Conservation (phyloP, 2,888 invertebrate species). For the Stramonita haemastoma region DNA sequence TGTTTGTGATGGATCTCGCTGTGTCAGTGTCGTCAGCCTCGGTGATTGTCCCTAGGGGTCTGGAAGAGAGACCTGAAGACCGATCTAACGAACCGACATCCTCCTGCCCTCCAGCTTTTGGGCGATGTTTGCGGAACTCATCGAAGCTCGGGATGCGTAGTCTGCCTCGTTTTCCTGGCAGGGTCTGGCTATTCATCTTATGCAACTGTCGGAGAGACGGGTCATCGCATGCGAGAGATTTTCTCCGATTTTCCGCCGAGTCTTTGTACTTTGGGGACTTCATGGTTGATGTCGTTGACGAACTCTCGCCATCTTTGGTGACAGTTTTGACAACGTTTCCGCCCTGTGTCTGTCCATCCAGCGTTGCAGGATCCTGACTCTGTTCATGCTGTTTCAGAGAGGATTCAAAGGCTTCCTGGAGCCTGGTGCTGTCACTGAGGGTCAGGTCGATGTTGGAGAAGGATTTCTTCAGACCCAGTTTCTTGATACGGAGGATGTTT, state of each 20-base stretch:
- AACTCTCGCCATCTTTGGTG: background rate
- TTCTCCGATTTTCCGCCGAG: background rate
- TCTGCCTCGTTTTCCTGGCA: slow-evolving; percentile 40
- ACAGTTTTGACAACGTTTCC: background rate
- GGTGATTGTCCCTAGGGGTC: slow-evolving; percentile 31
- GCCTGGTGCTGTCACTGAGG: slow-evolving; percentile 40
- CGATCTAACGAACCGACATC: background rate
- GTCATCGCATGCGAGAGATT: slow-evolving; percentile 17
- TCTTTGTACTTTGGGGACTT: background rate
- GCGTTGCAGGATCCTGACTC: background rate
- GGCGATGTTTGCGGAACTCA: slow-evolving; percentile 51
- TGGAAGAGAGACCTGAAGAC: too few species aligned
- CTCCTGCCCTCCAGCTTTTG: background rate
- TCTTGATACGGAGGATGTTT: slow-evolving; percentile 32
- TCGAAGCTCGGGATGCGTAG: slow-evolving; percentile 55
- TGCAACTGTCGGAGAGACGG: background rate
- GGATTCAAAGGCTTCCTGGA: slow-evolving; percentile 2
- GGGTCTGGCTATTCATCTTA: background rate
- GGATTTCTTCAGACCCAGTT: slow-evolving; percentile 57
- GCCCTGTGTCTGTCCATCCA: background rate
- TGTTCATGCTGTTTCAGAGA: background rate
- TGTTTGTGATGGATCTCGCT: background rate
- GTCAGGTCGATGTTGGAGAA: slow-evolving; percentile 63
- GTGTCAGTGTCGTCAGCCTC: slow-evolving; percentile 27
- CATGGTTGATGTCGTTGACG: background rate